Conservation (phyloP, 2,113 vertebrate genomes). For the Paramisgurnus dabryanus region DNA sequence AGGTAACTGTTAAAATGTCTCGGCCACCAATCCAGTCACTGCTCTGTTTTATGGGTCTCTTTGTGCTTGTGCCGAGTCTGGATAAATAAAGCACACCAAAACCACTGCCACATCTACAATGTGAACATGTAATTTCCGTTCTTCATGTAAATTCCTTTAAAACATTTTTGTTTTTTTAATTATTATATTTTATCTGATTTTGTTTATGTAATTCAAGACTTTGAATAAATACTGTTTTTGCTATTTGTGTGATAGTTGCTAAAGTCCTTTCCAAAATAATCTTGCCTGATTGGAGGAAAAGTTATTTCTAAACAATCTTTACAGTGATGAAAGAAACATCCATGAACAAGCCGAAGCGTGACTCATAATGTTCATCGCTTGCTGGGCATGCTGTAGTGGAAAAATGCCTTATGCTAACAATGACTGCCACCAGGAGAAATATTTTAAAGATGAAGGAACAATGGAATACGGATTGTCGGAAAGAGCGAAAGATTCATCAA, state of each 20-base stretch:
- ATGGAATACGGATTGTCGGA: neutral
- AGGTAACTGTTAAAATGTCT: conserved; percentile 43
- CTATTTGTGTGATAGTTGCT: conserved; percentile 12
- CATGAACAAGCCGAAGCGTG: conserved; percentile 19
- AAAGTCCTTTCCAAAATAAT: conserved; percentile 32
- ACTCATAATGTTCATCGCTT: conserved; percentile 23
- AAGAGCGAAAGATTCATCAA: conserved; percentile 53
- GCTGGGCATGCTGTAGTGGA: conserved; percentile 21
- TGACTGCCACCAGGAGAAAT: conserved; percentile 13
- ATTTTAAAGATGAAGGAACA: conserved; percentile 33
- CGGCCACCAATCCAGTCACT: conserved; percentile 35
- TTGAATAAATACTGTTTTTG: conserved; percentile 31
- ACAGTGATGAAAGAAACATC: conserved; percentile 40
- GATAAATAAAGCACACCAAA: neutral
- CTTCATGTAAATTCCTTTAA: neutral
- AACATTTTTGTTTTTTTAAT: neutral
- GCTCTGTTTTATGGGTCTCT: conserved; percentile 21
- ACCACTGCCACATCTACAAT: neutral
- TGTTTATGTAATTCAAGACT: conserved; percentile 19
- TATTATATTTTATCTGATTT: conserved; percentile 10
- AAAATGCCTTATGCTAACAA: conserved; percentile 27
- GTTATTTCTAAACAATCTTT: conserved; percentile 41
- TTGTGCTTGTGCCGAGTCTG: neutral
- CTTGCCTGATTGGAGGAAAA: conserved; percentile 38
- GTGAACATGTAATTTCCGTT: neutral